Conservation (phyloP, 2,113 vertebrate species). For the Actenoides hombroni region DNA sequence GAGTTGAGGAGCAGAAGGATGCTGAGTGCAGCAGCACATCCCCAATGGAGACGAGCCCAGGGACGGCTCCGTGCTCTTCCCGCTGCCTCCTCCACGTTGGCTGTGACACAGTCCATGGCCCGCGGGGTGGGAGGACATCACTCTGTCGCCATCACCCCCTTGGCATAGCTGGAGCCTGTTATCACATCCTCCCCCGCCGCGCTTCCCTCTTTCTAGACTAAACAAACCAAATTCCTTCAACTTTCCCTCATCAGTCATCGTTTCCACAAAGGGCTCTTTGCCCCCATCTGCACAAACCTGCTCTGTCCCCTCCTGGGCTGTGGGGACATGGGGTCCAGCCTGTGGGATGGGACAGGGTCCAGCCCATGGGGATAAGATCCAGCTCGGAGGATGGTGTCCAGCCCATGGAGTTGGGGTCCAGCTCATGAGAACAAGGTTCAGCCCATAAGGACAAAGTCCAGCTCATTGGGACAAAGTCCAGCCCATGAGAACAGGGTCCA, state of each 20-base stretch:
- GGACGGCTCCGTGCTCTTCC: neutral
- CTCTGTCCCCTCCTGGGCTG: neutral
- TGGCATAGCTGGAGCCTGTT: neutral
- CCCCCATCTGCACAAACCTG: neutral
- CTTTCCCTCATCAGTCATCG: neutral
- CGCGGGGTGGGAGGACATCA: neutral
- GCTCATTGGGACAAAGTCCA: neutral
- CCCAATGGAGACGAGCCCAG: rapidly evolving
- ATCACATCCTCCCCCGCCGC: neutral
- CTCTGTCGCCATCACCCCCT: neutral
- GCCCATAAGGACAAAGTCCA: neutral
- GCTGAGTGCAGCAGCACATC: rapidly evolving
- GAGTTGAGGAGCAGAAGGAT: neutral
- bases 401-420: neutral
- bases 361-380: neutral
- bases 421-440: neutral
- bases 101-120: neutral
- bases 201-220: neutral
- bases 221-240: neutral
- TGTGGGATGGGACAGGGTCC: neutral
- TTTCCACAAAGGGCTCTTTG: neutral
- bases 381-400: neutral
- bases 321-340: neutral
- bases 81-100: neutral
- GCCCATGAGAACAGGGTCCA: too few species aligned